Evolutionary conservation across 2,797 vertebrate species (phyloP), one percentile per base, ranked within the genome.

Genomic region (Gallinago stenura): DNA sequence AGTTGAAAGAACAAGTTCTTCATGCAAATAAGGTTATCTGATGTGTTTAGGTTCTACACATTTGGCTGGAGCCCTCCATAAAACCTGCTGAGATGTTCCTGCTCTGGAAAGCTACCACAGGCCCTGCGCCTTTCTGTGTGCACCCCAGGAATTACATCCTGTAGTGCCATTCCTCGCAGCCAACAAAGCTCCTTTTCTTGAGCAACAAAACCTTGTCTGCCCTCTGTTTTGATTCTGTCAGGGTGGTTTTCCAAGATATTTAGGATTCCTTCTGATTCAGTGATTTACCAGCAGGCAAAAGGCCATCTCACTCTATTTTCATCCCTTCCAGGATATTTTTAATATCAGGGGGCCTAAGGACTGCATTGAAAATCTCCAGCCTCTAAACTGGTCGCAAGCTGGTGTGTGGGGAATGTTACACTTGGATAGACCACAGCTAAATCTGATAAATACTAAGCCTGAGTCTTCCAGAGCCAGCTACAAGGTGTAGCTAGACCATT

Each of bases 141-240:
- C 7, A 39, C 7, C 16, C 41, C 2, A 3, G 12, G 35, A 85
- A 58, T 28, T n/a, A 41, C 15, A 53, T 24, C 28, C 39, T 51
- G 30, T 48, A 25, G 39, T 13, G 33, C 28, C 37, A 14, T 26
- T 86, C 46, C 28, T 41, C 1, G 2, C 26, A 82, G 77, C 13
- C 65, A 76, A 17, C 1, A 6, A 33, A 78, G 8, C 30, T 72
- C 21, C 28, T 65, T 51, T 37, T 51, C 76, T 46, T 48, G 64
- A 41, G 18, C 5, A 8, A 61, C 0, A 0, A 64, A 10, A 14
- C 13, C 57, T 79, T 35, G 3, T 11, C 21, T 6, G n/a, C 16
- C 35, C 31, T 83, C 50, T 66, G 19, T 54, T 86, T 83, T 76
- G 25, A 45, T 60, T 81, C 58, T 68, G 37, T 21, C 48, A n/a